Base-by-base conservation (phyloP, 2,797 vertebrate genomes). In the Sebastes wilsoni region DNA sequence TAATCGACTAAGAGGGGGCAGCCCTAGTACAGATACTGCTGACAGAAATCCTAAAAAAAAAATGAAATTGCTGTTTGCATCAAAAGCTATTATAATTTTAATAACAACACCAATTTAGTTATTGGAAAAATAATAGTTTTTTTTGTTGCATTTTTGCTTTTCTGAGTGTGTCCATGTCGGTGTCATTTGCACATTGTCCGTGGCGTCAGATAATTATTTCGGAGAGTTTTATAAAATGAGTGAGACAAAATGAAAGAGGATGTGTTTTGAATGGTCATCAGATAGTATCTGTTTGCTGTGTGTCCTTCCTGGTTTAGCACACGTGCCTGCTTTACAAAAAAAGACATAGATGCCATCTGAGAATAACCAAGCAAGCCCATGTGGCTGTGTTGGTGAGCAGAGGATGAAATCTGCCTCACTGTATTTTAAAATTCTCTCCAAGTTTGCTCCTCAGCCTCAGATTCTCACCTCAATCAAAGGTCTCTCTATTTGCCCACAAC, bases 401-500 rank as follows among this genome's bases (percentile, higher is more conserved):
- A 72, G 25, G 38, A 79, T 54, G 30, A 69, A 58, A 58, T 71
- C 20, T 72, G 22, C 22, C 9, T 79, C 14, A 3, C 42, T 72
- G 42, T 59, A 65, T 66, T 83, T 78, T 46, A 28, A 28, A 42
- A 75, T 81, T 74, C 58, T 22, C 27, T 36, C 20, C 18, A 22
- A 72, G 61, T 55, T 34, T 12, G 7, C 69, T 61, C 38, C 60
- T 72, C 54, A 23, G 55, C 65, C 2, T 5, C 3, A 16, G 2
- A n/a, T 42, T 69, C n/a, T 71, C 54, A 68, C 65, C 80, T 80
- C 66, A 72, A 79, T 71, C 67, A 82, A 77, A 80, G 46, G 23
- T 75, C 58, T 49, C 56, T 56, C 8, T 85, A 68, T 84, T 80
- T 85, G 3, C 64, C 11, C 18, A 66, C 34, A 65, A 62, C 64